A percentile compares a stretch with the other conserved stretches of the same genome.
phyloP scores from a whole-genome alignment of 2,888 invertebrate species.

The Sinohyriopsis cumingii region DNA sequence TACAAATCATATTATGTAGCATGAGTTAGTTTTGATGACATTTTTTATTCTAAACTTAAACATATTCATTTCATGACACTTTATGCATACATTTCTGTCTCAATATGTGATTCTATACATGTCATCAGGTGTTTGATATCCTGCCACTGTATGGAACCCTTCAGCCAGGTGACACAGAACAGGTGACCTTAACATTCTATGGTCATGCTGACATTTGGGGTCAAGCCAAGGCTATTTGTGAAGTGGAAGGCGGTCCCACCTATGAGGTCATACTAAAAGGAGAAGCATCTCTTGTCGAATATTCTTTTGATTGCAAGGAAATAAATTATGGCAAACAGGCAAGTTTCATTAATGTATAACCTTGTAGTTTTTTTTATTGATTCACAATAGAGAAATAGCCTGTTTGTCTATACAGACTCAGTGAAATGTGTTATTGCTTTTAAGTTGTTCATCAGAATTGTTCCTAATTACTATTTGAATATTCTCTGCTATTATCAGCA shows the following conservation, averaged over 20 bases:
- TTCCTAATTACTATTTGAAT: no score
- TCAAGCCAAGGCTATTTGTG: constrained; percentile 69
- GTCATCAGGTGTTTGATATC: constrained; percentile 71
- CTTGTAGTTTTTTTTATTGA: background rate
- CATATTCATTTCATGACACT: no score
- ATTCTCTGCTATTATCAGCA: no score
- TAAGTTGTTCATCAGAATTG: no score
- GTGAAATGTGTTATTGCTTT: background rate
- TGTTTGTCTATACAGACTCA: background rate
- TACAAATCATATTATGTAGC: no score
- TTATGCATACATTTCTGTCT: background rate
- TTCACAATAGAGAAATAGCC: background rate
- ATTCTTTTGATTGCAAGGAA: constrained; percentile 66
- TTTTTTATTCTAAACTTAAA: no score
- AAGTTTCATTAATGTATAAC: constrained; percentile 4
- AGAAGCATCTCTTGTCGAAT: constrained; percentile 70
- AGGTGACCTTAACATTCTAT: constrained; percentile 72
- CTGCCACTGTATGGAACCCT: constrained; percentile 71
- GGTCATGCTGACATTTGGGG: constrained; percentile 71
- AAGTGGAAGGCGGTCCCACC: constrained; percentile 71
- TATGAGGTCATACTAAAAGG: constrained; percentile 69
- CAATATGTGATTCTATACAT: background rate
- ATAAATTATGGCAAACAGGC: constrained; percentile 71
- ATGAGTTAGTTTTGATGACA: no score
- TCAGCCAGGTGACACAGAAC: constrained; percentile 70